Base-by-base conservation (phyloP, 2,113 vertebrate species). In the Xiphias gladius region DNA sequence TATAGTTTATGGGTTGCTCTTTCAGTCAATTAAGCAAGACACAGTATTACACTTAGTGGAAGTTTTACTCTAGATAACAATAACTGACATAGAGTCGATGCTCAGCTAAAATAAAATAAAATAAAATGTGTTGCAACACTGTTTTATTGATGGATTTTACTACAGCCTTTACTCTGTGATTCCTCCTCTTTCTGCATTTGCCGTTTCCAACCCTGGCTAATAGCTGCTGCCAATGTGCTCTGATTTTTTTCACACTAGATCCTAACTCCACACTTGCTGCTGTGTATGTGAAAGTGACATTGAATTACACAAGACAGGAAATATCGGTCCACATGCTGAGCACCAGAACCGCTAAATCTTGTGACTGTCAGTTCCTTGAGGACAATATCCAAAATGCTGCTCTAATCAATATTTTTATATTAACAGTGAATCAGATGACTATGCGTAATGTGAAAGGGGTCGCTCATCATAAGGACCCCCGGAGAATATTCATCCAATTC, bases 161-260 rank as follows among this genome's bases (percentile, higher is more conserved):
- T 43, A n/a, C 35, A 24, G 32, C 16, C 11, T 67, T 74, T 64
- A 55, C 17, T 57, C 5, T 22, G 8, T 12, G 22, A 70, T 57
- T 50, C 20, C n/a, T 55, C 7, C 11, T 17, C 55, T 62, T 16
- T 57, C 30, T 46, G 54, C 41, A 61, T 75, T 73, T 73, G 35
- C 35, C 1, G 2, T 65, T 63, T 50, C 61, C 71, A 83, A 80
- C 80, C 79, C 82, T 75, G 74, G 70, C 48, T 87, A 86, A 75
- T 84, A 71, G 84, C 82, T 67, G 72, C 70, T 65, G 68, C 66
- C 85, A 80, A 87, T 80, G 59, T 73, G 32, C 52, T 41, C 22
- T 5, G 30, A 64, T 57, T 48, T 46, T 24, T 66, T 59, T 28
- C 19, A 39, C 43, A 9, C 24, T 24, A 50, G 12, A 58, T 67